Base-by-base conservation (phyloP, 2,113 vertebrate genomes). In the Henicopernis longicauda region DNA sequence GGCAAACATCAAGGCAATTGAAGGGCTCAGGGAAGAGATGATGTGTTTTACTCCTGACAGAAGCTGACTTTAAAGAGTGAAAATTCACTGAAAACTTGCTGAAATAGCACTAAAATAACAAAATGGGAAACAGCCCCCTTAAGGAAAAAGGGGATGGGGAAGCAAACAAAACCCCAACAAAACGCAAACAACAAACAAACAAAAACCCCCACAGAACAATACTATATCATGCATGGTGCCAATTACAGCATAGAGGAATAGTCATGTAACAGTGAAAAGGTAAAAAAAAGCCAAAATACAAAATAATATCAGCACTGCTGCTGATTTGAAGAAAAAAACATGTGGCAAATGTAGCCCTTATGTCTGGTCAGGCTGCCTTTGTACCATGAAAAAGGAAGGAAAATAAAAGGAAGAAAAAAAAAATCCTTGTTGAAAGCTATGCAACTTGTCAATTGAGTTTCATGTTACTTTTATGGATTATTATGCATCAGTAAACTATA, bases 101-200 rank as follows among this genome's bases (percentile, higher is more conserved):
- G 20, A 59, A 86, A 58, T 40, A 80, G 0, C 31, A 94, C 23
- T 86, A 31, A 74, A 79, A n/a, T 42, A n/a, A 16, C 4, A 40
- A 44, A 29, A 58, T 10, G 5, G 3, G 7, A 78, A 78, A 80
- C 4, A 77, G 3, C 0, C 0, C 0, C 2, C 38, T 62, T 38
- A 62, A 65, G 3, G 13, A 38, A 66, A 23, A 29, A 9, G 27
- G 26, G 16, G 9, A 26, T 1, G 52, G 26, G 26, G 26, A 8
- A 6, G 50, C 27, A 54, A 54, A 54, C 9, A 29, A 54, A 54
- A 29, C 16, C 15, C 9, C 25, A 50, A 16, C 4, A 74, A 67
- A 67, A 16, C 22, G 1, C 8, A 50, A 61, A 18, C 15, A 62
- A 12, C 3, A n/a, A 61, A 6, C 4, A 27, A 59, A 2, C 1